A percentile compares a stretch with the other conserved stretches of the same genome.
Evolutionary conservation across 2,888 invertebrate species (phyloP).

Genomic region (Pristionchus entomophagus): DNA sequence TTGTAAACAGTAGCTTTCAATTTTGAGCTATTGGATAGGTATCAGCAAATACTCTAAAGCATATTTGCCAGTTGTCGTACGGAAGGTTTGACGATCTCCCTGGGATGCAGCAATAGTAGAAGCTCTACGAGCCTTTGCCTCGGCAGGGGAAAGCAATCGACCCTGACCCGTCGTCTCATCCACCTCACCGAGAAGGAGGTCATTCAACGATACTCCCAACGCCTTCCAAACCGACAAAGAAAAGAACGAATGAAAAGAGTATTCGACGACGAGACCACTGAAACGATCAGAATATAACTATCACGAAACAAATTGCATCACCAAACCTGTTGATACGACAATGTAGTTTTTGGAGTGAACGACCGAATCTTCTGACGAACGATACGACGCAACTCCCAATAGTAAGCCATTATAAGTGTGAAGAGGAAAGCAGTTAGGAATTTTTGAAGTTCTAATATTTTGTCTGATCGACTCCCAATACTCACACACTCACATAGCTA

Average conservation of each 20-base stretch:
- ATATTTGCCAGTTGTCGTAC: constrained; percentile 53
- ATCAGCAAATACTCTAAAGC: constrained; percentile 67
- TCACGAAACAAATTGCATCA: background rate
- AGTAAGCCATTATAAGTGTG: constrained; percentile 53
- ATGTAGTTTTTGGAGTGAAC: constrained; percentile 58
- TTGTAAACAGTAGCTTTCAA: too few species aligned
- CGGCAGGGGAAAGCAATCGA: constrained; percentile 62
- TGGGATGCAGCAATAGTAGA: constrained; percentile 2
- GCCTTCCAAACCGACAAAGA: constrained; percentile 71
- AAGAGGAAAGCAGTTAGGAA: background rate
- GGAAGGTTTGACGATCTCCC: constrained; percentile 53
- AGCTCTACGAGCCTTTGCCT: constrained; percentile 61
- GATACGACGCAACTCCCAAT: constrained; percentile 67
- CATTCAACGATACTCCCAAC: constrained; percentile 66
- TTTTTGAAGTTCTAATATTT: too few species aligned
- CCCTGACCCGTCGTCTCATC: constrained; percentile 62
- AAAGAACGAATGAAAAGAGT: constrained; percentile 68
- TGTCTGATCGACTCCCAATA: too few species aligned
- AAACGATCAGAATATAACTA: background rate
- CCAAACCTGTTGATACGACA: constrained; percentile 65
- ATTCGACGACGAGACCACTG: constrained; percentile 67
- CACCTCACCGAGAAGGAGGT: constrained; percentile 64
- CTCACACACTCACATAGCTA: too few species aligned
- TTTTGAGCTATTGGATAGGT: too few species aligned
- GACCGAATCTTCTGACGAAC: constrained; percentile 65